These are phyloP conservation scores for Jacana jacana DNA, from an alignment of 2,113 vertebrate species.

Conservation along the genomic window DNA sequence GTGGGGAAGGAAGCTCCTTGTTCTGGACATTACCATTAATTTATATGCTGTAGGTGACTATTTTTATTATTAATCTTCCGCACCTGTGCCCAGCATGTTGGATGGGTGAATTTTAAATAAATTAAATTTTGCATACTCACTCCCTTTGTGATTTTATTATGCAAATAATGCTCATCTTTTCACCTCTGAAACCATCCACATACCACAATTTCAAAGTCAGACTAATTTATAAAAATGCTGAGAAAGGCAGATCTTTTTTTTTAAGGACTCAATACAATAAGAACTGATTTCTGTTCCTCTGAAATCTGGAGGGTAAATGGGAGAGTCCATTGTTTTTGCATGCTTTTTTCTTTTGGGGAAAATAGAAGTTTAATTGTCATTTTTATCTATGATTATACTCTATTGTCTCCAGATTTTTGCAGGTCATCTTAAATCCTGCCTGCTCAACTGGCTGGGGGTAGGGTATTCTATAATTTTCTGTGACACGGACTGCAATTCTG, in stretches of 20 bases:
- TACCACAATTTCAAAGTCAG: slow-evolving; percentile 49
- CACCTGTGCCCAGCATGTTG: slow-evolving; percentile 40
- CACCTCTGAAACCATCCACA: slow-evolving; percentile 58
- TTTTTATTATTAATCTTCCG: slow-evolving; percentile 44
- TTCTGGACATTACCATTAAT: slow-evolving; percentile 20
- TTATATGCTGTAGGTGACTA: slow-evolving; percentile 26
- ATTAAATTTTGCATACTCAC: slow-evolving; percentile 63
- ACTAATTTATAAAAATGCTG: slow-evolving; percentile 47
- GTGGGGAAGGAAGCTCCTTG: background rate
- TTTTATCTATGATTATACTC: slow-evolving; percentile 4
- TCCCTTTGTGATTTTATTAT: slow-evolving; percentile 69
- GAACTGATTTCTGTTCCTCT: slow-evolving; percentile 26
- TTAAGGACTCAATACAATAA: slow-evolving; percentile 28
- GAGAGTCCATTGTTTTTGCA: background rate
- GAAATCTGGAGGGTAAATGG: slow-evolving; percentile 10
- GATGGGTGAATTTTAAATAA: slow-evolving; percentile 67
- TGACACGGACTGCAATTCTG: background rate
- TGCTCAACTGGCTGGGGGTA: background rate
- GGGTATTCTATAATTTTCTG: slow-evolving; percentile 12
- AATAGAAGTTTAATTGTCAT: background rate
- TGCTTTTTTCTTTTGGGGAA: background rate
- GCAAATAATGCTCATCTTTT: slow-evolving; percentile 63
- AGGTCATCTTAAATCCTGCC: background rate
- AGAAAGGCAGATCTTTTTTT: slow-evolving; percentile 44
- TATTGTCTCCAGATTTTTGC: background rate